A percentile compares a stretch with the other conserved stretches of the same genome.
These are phyloP conservation scores for Cheilosia vernalis DNA, from an alignment of 2,888 invertebrate species.

Conservation along the genomic window DNA sequence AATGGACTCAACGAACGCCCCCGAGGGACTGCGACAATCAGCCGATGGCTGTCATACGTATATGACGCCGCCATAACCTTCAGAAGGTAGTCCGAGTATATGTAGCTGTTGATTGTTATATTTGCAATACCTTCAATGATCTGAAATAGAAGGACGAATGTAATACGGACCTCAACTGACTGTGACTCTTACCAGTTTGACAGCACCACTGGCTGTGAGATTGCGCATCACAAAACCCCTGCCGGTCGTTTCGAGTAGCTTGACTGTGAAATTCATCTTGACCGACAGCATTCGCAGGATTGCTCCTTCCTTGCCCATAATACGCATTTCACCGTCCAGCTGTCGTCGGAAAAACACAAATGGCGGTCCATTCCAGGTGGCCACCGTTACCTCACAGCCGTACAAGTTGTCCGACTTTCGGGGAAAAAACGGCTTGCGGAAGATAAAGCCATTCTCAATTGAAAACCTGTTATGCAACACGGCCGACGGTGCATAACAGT, in stretches of 20 bases:
- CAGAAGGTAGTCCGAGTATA: constrained; percentile 77
- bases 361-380: constrained; percentile 78
- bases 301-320: constrained; percentile 81
- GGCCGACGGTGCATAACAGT: constrained; percentile 78
- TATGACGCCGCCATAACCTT: constrained; percentile 77
- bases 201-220: constrained; percentile 77
- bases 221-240: constrained; percentile 78
- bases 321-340: constrained; percentile 27
- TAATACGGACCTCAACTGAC: neutral
- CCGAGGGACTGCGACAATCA: constrained; percentile 78
- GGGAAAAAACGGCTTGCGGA: constrained; percentile 77
- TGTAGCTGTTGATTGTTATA: constrained; percentile 78
- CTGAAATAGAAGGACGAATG: constrained; percentile 60
- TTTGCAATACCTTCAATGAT: constrained; percentile 79
- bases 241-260: constrained; percentile 66
- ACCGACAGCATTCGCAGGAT: constrained; percentile 78
- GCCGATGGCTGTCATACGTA: constrained; percentile 78
- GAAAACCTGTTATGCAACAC: constrained; percentile 75
- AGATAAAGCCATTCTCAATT: constrained; percentile 33
- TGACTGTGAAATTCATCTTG: constrained; percentile 80
- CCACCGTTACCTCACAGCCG: constrained; percentile 78
- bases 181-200: constrained; percentile 77
- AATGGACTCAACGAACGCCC: constrained; percentile 78
- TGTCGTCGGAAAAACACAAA: constrained; percentile 76
- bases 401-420: constrained; percentile 79